These are phyloP conservation scores for Anoplolepis gracilipes DNA, from an alignment of 1,140 invertebrate genomes.

Conservation along the genomic window DNA sequence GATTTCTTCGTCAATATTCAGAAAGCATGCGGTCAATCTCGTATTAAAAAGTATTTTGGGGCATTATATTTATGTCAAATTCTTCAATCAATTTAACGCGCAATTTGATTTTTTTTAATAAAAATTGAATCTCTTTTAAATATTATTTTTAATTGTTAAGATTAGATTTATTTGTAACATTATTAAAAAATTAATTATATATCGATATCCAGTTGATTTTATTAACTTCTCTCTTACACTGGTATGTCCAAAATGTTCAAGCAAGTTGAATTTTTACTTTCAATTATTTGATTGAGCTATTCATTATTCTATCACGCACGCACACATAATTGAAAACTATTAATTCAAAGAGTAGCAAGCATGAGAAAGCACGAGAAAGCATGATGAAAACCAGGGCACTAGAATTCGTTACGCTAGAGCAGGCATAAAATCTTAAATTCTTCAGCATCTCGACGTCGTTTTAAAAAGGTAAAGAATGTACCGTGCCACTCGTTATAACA, in stretches of 20 bases:
- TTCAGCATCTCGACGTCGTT: neutral
- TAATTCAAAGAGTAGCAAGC: neutral
- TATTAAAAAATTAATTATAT: neutral
- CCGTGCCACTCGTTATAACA: constrained; percentile 50
- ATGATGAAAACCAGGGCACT: neutral
- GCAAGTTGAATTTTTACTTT: neutral
- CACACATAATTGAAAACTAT: neutral
- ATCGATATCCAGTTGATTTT: neutral
- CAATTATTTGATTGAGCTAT: neutral
- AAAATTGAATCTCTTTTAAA: neutral
- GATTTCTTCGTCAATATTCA: constrained; percentile 27
- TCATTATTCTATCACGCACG: neutral
- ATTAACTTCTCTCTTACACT: neutral
- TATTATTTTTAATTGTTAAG: neutral
- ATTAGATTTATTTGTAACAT: constrained; percentile 15
- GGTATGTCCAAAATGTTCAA: neutral
- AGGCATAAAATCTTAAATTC: constrained; percentile 38
- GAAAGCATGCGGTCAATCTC: constrained; percentile 1
- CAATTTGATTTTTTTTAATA: neutral
- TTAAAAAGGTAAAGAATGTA: constrained; percentile 32
- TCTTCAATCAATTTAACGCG: neutral
- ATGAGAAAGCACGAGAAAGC: neutral
- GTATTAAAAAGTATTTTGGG: neutral
- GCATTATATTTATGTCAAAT: constrained; percentile 9
- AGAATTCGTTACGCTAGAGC: constrained; percentile 39